Percentiles rank a stretch among this genome's conserved stretches.
Evolutionary conservation across 2,797 vertebrate species (phyloP).

Genomic region (Steatocranus sp.): DNA sequence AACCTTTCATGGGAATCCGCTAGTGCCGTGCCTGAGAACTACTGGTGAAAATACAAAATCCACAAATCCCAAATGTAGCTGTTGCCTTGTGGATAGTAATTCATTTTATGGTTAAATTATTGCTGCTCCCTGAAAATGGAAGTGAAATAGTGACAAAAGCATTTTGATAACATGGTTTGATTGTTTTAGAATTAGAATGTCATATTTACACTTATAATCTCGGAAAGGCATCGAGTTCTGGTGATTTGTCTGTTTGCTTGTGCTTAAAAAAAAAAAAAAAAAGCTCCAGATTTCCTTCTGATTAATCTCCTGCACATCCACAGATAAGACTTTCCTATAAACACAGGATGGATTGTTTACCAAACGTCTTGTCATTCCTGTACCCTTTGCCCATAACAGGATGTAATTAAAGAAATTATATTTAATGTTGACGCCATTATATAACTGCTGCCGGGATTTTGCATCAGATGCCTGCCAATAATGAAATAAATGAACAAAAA

Average conservation of each 20-base stretch:
- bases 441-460: constrained; percentile 1
- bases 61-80: background rate
- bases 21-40: background rate
- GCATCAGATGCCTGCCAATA: background rate
- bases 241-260: background rate
- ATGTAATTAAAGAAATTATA: constrained; percentile 40
- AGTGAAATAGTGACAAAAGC: background rate
- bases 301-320: constrained; percentile 20
- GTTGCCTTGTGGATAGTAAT: background rate
- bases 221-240: rapidly evolving
- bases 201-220: background rate
- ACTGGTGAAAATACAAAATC: background rate
- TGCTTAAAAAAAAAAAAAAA: background rate
- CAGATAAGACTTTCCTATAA: constrained; percentile 31
- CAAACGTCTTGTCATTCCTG: background rate
- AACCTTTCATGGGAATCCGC: background rate
- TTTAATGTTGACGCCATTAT: background rate
- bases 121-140: background rate
- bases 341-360: constrained; percentile 44
- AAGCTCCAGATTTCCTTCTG: background rate
- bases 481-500: background rate
- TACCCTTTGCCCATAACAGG: constrained; percentile 18
- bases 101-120: background rate
- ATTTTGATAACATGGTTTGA: background rate
- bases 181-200: background rate